phyloP scores from a whole-genome alignment of 1,140 invertebrate genomes.

The Trichonephila inaurata region DNA sequence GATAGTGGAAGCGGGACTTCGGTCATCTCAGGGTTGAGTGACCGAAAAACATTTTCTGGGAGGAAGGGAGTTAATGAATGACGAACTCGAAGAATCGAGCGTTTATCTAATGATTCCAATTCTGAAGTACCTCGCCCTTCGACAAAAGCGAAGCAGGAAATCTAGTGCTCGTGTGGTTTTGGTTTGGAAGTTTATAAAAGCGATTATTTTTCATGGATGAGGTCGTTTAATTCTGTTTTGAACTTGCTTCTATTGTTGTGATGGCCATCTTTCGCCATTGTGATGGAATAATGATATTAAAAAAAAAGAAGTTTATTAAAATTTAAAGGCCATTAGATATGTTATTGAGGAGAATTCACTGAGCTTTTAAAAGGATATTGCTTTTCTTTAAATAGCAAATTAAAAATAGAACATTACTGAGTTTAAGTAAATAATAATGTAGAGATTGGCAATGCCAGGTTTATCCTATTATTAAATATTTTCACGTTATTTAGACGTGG shows the following conservation, averaged over 20 bases:
- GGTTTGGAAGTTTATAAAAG: not conserved
- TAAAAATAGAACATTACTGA: too few species aligned
- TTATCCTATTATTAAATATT: too few species aligned
- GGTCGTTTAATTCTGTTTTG: not conserved
- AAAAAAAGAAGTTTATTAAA: too few species aligned
- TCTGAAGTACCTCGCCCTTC: not conserved
- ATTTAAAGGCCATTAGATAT: too few species aligned
- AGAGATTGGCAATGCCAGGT: too few species aligned
- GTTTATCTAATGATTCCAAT: conserved; percentile 15
- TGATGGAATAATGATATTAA: too few species aligned
- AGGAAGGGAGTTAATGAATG: not conserved
- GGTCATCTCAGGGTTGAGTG: not conserved
- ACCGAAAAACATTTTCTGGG: not conserved
- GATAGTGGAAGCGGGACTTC: conserved; percentile 6
- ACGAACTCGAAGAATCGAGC: not conserved
- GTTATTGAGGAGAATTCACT: too few species aligned
- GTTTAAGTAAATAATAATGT: too few species aligned
- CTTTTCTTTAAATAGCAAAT: too few species aligned
- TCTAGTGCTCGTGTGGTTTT: not conserved
- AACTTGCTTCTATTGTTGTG: not conserved
- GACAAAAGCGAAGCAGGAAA: not conserved
- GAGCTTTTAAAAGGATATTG: too few species aligned
- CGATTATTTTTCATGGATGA: not conserved
- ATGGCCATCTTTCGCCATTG: too few species aligned
- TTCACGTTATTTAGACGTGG: too few species aligned